Base-by-base conservation (phyloP, 2,113 vertebrate genomes). In the Muntiacus reevesi region DNA sequence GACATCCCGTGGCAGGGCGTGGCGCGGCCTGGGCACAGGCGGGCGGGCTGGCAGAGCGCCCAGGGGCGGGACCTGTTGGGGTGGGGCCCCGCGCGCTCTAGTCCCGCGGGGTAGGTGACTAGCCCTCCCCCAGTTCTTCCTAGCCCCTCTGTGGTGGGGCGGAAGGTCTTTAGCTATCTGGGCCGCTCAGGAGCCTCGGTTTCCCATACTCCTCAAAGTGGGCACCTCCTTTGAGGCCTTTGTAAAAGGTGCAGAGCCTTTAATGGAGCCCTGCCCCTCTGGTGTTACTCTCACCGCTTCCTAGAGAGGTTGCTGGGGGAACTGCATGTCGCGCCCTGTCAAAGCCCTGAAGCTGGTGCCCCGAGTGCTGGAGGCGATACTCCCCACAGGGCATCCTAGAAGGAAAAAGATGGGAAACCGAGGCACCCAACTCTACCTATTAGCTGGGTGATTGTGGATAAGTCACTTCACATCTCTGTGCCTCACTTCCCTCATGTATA, bases 31-130 rank as follows among this genome's bases (percentile, higher is more conserved):
- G 93, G 84, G 94, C 94, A 64, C 87, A 14, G 84, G 28, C 57
- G 7, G 93, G 96, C 94, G 88, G 94, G 97, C 90, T 97, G 97
- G 96, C 93, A 14, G 54, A 0, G 36, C 7, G 94, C 97, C 94
- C 55, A 93, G 91, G 62, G 97, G 98, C 30, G 92, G 96, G 87
- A 62, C 78, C 74, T 95, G 12, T 57, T 91, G 95, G 97, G 97
- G 97, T 88, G 94, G 91, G 95, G 89, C 92, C 76, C 79, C 33
- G 79, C 2, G 9, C 16, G 45, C 84, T 17, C 74, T 79, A 47
- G 82, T 94, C 55, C 83, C 25, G 5, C 4, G 4, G 78, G 47
- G 64, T 83, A 43, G 91, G 78, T 4, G 67, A 40, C 64, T 62
- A 60, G 52, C 91, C 33, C 54, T 90, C 83, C 27, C 8, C 78